phyloP scores from a whole-genome alignment of 2,113 vertebrate genomes.

The Channa argus region DNA sequence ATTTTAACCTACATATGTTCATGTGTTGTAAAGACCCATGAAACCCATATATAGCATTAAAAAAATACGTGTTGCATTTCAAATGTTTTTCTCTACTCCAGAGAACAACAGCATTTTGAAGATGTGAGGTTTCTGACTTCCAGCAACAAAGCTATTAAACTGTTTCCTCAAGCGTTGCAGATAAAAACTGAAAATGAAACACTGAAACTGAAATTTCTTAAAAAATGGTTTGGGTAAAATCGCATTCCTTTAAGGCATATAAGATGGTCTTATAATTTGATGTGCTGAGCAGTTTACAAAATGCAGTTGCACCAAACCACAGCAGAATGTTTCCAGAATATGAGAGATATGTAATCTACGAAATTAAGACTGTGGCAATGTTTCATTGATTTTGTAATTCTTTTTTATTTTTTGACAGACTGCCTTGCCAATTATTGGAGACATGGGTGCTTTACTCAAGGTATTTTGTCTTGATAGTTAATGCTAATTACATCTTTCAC shows the following conservation, averaged over 20 bases:
- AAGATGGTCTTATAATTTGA: conserved; percentile 11
- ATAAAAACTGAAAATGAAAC: conserved; percentile 40
- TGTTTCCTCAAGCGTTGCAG: conserved; percentile 33
- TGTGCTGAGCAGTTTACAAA: conserved; percentile 19
- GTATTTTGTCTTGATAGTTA: conserved; percentile 78
- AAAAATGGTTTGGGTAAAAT: conserved; percentile 21
- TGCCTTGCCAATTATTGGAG: conserved; percentile 94
- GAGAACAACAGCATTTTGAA: conserved; percentile 43
- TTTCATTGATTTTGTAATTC: conserved; percentile 14
- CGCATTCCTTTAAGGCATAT: conserved; percentile 29
- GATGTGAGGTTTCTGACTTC: conserved; percentile 25
- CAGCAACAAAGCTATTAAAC: conserved; percentile 49
- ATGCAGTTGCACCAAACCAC: conserved; percentile 22
- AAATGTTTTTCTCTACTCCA: conserved; percentile 22
- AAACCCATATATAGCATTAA: conserved; percentile 18
- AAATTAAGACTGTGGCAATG: conserved; percentile 10
- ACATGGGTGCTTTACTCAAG: conserved; percentile 92
- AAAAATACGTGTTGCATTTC: background rate
- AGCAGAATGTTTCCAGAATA: conserved; percentile 2
- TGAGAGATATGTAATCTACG: conserved; percentile 7
- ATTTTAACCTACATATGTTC: conserved; percentile 31
- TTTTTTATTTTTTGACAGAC: conserved; percentile 81
- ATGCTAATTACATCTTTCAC: conserved; percentile 30
- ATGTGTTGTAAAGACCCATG: conserved; percentile 22
- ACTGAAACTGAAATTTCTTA: conserved; percentile 13